These are phyloP conservation scores for Apolygus lucorum DNA, from an alignment of 1,140 invertebrate species.

Conservation along the genomic window DNA sequence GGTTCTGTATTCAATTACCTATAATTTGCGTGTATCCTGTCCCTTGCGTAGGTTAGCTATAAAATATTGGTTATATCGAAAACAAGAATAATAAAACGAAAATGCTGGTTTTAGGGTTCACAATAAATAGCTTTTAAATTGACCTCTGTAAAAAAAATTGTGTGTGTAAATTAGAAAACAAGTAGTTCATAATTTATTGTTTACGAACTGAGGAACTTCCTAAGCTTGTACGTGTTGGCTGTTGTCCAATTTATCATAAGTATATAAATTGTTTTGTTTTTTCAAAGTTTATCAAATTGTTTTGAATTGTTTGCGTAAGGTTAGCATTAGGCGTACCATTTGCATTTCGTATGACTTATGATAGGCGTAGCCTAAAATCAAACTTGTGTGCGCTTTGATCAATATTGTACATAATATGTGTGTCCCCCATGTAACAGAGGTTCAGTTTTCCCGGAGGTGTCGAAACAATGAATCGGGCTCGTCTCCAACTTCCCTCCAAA, in stretches of 20 bases:
- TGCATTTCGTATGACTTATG: slow-evolving; percentile 28
- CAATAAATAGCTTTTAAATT: slow-evolving; percentile 15
- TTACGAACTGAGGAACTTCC: neutral
- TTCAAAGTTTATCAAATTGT: slow-evolving; percentile 17
- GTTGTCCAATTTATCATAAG: neutral
- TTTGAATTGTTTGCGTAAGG: slow-evolving; percentile 17
- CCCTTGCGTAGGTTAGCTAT: slow-evolving; percentile 23
- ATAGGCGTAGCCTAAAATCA: slow-evolving; percentile 1
- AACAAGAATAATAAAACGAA: no score
- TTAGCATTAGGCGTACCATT: slow-evolving; percentile 30
- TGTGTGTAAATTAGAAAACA: neutral
- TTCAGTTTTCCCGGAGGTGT: neutral
- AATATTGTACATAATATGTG: slow-evolving; percentile 7
- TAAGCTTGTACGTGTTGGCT: neutral
- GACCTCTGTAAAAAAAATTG: neutral
- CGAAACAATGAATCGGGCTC: no score
- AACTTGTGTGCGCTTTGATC: slow-evolving; percentile 10
- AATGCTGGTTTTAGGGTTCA: slow-evolving; percentile 31
- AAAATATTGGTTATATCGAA: slow-evolving; percentile 9
- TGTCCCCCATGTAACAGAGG: neutral
- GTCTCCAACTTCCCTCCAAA: no score
- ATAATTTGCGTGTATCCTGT: slow-evolving; percentile 15
- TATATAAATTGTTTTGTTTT: neutral
- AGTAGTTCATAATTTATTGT: neutral
- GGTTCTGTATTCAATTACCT: neutral